phyloP scores from a whole-genome alignment of 2,888 invertebrate genomes.

The Scrobipalpa costella region DNA sequence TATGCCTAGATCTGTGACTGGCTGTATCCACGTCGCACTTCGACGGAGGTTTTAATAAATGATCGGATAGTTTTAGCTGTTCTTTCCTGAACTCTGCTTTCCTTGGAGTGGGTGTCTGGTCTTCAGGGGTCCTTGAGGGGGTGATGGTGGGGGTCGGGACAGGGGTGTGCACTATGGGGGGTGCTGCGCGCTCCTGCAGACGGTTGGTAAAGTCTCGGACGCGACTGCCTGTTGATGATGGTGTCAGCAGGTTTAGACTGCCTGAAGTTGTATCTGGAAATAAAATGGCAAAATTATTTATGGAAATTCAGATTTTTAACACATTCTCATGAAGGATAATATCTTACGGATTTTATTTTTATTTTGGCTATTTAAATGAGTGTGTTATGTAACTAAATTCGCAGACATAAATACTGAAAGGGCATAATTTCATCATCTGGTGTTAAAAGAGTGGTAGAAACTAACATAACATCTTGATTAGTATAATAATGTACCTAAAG shows the following conservation, averaged over 20 bases:
- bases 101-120: constrained; percentile 55
- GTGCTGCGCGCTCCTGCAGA: constrained; percentile 78
- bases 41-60: constrained; percentile 69
- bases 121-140: constrained; percentile 52
- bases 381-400: no score
- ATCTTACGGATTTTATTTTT: no score
- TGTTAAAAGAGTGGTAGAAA: no score
- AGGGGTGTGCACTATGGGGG: constrained; percentile 41
- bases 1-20: constrained; percentile 68
- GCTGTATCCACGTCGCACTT: constrained; percentile 64
- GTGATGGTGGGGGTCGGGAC: constrained; percentile 53
- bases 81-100: constrained; percentile 38
- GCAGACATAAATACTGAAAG: no score
- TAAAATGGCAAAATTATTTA: not conserved
- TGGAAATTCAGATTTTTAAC: no score
- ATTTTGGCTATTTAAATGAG: no score
- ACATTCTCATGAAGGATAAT: no score
- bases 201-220: constrained; percentile 82
- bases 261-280: constrained; percentile 81
- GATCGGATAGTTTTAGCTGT: constrained; percentile 44
- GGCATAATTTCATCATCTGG: no score
- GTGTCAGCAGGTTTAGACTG: constrained; percentile 83
- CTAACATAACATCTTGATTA: no score
- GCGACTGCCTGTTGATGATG: constrained; percentile 81
- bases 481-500: no score